Evolutionary conservation across 1,140 invertebrate genomes (phyloP).

Genomic region (Hermetia illucens): DNA sequence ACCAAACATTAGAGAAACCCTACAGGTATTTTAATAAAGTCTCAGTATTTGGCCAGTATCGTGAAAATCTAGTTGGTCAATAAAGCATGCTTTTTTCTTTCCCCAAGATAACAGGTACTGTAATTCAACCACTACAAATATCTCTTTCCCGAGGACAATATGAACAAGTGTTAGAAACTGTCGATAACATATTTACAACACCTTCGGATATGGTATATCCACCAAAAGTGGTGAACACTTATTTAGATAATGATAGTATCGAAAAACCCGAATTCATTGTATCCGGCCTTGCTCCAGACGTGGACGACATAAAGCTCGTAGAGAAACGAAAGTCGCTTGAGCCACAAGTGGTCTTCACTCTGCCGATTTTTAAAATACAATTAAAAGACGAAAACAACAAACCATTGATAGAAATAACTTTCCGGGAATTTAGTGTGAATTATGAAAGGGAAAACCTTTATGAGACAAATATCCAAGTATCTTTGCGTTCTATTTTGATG

Average conservation of each 20-base stretch:
- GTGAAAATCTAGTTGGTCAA: not conserved
- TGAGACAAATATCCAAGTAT: slow-evolving; percentile 59
- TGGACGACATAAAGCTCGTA: not conserved
- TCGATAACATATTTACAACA: slow-evolving; percentile 33
- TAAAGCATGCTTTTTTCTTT: slow-evolving; percentile 5
- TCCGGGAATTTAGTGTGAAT: slow-evolving; percentile 64
- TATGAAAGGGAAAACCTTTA: slow-evolving; percentile 49
- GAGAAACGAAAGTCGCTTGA: not conserved
- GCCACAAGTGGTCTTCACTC: slow-evolving; percentile 46
- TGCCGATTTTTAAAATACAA: slow-evolving; percentile 57
- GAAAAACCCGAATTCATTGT: slow-evolving; percentile 2
- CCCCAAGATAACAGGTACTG: slow-evolving; percentile 55
- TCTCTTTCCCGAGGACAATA: slow-evolving; percentile 75
- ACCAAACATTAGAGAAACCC: slow-evolving; percentile 9
- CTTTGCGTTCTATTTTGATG: slow-evolving; percentile 69
- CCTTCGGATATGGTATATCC: slow-evolving; percentile 11
- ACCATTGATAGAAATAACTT: slow-evolving; percentile 59
- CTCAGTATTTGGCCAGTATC: too few species aligned
- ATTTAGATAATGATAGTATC: not conserved
- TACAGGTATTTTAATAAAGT: not conserved
- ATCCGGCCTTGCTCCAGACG: too few species aligned
- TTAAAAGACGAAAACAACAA: slow-evolving; percentile 44
- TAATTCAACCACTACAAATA: slow-evolving; percentile 71
- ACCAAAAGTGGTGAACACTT: slow-evolving; percentile 4
- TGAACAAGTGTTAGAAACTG: slow-evolving; percentile 71